Evolutionary conservation across 2,888 invertebrate genomes (phyloP).

Genomic region (Ennomos quercinarius): DNA sequence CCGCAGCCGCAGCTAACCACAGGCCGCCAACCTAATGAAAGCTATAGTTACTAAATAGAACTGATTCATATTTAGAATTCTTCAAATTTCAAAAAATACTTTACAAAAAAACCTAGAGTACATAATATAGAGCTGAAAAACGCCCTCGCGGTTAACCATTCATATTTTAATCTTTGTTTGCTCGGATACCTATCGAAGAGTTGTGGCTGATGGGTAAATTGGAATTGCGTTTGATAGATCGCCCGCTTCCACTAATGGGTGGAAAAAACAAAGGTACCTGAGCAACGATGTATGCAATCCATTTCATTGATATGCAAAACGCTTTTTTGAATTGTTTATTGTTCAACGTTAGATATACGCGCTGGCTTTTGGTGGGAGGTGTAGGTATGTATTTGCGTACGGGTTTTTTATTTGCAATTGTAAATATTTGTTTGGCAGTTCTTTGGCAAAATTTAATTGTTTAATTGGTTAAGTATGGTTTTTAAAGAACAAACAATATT

Average conservation of each 20-base stretch:
- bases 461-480: neutral
- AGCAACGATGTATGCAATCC: constrained; percentile 54
- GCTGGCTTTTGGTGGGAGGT: constrained; percentile 19
- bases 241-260: constrained; percentile 63
- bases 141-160: constrained; percentile 39
- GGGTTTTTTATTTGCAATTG: constrained; percentile 15
- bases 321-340: constrained; percentile 49
- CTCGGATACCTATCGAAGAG: constrained; percentile 70
- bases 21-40: no score
- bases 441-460: constrained; percentile 7
- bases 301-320: constrained; percentile 63
- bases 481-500: constrained; percentile 7
- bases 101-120: neutral
- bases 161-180: constrained; percentile 68
- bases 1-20: no score
- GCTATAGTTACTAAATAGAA: no score
- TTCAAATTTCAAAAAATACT: no score
- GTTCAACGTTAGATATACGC: constrained; percentile 33
- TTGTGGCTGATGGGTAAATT: constrained; percentile 82
- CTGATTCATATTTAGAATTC: no score
- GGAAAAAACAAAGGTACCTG: constrained; percentile 54
- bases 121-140: constrained; percentile 46
- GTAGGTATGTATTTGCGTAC: constrained; percentile 1
- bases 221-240: constrained; percentile 80
- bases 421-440: constrained; percentile 2